phyloP scores from a whole-genome alignment of 2,888 invertebrate species.

The Calameuta pallipes region DNA sequence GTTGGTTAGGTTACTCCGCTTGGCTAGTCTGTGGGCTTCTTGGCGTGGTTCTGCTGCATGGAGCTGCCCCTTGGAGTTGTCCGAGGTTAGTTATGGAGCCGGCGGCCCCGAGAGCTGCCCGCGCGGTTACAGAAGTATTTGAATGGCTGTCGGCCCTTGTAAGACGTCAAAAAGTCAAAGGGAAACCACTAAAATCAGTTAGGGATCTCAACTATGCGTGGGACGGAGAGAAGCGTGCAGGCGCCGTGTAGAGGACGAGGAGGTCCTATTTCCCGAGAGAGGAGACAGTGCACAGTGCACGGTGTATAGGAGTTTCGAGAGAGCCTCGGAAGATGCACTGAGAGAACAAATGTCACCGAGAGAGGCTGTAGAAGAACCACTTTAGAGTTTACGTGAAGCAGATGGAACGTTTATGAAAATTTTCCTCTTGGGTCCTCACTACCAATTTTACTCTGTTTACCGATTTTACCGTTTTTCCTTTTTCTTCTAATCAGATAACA shows the following conservation, averaged over 20 bases:
- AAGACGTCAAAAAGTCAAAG: constrained; percentile 66
- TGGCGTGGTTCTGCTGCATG: not conserved
- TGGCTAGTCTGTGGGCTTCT: not conserved
- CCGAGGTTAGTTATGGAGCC: constrained; percentile 63
- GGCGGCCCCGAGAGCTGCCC: constrained; percentile 39
- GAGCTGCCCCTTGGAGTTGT: constrained; percentile 43
- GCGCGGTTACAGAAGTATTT: constrained; percentile 63
- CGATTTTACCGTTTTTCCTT: not conserved
- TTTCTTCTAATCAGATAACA: not conserved
- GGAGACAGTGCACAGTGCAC: not conserved
- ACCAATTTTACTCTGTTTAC: not conserved
- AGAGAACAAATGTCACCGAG: constrained; percentile 5
- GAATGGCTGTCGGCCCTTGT: constrained; percentile 63
- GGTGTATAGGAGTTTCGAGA: not conserved
- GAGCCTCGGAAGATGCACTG: not conserved
- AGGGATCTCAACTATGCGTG: constrained; percentile 63
- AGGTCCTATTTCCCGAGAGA: constrained; percentile 15
- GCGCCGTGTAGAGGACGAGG: constrained; percentile 27
- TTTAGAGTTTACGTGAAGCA: constrained; percentile 29
- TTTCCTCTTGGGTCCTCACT: constrained; percentile 19
- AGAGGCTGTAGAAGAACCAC: constrained; percentile 20
- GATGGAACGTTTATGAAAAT: constrained; percentile 56
- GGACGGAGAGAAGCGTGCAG: constrained; percentile 32
- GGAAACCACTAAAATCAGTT: constrained; percentile 66
- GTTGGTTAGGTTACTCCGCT: not conserved